phyloP scores from a whole-genome alignment of 2,113 vertebrate genomes.

The Oenanthe melanoleuca region DNA sequence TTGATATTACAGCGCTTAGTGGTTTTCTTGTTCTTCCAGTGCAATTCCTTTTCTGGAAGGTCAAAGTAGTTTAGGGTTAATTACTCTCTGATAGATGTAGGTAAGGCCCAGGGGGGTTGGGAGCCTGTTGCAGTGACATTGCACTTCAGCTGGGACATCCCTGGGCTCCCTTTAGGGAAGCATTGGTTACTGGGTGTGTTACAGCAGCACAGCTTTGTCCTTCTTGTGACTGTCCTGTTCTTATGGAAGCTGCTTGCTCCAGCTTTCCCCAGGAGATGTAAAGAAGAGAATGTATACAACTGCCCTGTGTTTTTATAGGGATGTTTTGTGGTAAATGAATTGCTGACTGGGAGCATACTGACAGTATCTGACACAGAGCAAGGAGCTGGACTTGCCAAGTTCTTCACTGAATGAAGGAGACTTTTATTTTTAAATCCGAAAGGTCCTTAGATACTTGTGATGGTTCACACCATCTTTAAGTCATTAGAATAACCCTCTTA shows the following conservation, averaged over 20 bases:
- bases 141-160: neutral
- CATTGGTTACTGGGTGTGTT: neutral
- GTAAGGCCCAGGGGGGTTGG: neutral
- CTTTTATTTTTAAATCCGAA: neutral
- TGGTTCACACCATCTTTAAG: constrained; percentile 29
- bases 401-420: neutral
- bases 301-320: neutral
- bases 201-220: neutral
- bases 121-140: constrained; percentile 7
- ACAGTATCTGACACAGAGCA: neutral
- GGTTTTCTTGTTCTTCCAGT: neutral
- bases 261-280: neutral
- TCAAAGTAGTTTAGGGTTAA: constrained; percentile 13
- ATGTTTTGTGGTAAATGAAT: neutral
- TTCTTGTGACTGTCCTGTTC: neutral
- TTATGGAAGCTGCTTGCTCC: neutral
- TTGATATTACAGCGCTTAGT: neutral
- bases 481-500: constrained; percentile 62
- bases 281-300: neutral
- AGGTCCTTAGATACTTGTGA: neutral
- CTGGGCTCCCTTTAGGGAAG: neutral
- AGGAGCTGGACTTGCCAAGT: neutral
- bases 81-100: neutral
- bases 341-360: neutral
- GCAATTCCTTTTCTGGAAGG: neutral